Base-by-base conservation (phyloP, 2,797 vertebrate species). In the Limnodromus scolopaceus region DNA sequence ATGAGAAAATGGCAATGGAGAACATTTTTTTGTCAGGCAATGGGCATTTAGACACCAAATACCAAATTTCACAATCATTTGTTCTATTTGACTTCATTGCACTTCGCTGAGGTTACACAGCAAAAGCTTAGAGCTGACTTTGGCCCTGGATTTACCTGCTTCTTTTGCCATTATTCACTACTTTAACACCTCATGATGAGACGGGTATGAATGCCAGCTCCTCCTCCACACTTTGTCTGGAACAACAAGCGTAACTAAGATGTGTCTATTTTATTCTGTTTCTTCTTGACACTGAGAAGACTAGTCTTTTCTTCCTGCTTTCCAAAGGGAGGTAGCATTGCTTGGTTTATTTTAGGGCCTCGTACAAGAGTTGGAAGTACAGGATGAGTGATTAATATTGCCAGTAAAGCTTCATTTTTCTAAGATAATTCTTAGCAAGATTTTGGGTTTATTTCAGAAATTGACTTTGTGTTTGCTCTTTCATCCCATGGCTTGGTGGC, bases 261-360 rank as follows among this genome's bases (percentile, higher is more conserved):
- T 49, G 7, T 30, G 39, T 64, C 46, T 64, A 45, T 80, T 81
- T 89, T 86, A 84, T 80, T 54, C 51, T 38, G 53, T 58, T 89
- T 87, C 48, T 89, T 65, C 78, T 79, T 63, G 54, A 81, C 57
- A 28, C 36, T 41, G 68, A 39, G 93, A 93, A 92, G 51, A 38
- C 30, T 13, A 32, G 58, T 34, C 54, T 90, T 87, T 89, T 63
- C 45, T 65, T 84, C 93, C 87, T 61, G 46, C 74, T 43, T 81
- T 80, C 78, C 74, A 83, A 92, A 85, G 72, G 15, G 45, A 66
- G 88, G 54, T 60, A 69, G 61, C 43, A 85, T 74, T 78, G 39
- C 34, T 91, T 15, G 16, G 61, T 77, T 93, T 94, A 84, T 92
- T 96, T 97, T 84, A 81, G 54, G 34, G 69, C 8, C 57, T 72